Percentiles rank a stretch among this genome's conserved stretches.
Evolutionary conservation across 2,113 vertebrate genomes (phyloP).

Genomic region (Stegostoma tigrinum): DNA sequence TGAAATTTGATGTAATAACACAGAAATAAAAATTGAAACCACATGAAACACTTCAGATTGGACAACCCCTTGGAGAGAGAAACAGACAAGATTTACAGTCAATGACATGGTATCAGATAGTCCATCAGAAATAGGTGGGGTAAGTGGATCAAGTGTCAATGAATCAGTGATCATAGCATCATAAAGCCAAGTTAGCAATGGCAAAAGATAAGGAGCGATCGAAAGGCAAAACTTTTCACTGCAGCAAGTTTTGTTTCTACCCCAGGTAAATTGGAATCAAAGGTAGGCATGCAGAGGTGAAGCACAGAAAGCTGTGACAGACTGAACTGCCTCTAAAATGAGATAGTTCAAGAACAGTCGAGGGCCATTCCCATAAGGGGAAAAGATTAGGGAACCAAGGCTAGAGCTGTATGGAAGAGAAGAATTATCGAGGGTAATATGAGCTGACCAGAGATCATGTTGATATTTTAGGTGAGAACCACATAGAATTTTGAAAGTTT

Average conservation of each 20-base stretch:
- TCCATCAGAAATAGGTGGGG: background rate
- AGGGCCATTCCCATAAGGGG: background rate
- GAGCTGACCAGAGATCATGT: background rate
- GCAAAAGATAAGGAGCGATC: background rate
- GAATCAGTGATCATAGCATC: background rate
- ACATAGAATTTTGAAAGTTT: background rate
- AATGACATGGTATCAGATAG: background rate
- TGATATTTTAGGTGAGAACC: background rate
- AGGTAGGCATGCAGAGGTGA: background rate
- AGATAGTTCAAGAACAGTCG: background rate
- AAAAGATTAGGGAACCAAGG: background rate
- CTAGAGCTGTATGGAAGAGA: background rate
- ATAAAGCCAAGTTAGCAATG: background rate
- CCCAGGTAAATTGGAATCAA: background rate
- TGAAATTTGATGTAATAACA: background rate
- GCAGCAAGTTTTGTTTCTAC: background rate
- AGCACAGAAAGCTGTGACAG: background rate
- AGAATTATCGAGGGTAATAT: background rate
- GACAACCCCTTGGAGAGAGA: background rate
- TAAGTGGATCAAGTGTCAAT: background rate
- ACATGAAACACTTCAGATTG: background rate
- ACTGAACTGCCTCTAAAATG: background rate
- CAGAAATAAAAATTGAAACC: background rate
- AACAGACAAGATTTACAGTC: background rate
- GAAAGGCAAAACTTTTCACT: background rate